Evolutionary conservation across 2,113 vertebrate species (phyloP).

Genomic region (Apus apus): DNA sequence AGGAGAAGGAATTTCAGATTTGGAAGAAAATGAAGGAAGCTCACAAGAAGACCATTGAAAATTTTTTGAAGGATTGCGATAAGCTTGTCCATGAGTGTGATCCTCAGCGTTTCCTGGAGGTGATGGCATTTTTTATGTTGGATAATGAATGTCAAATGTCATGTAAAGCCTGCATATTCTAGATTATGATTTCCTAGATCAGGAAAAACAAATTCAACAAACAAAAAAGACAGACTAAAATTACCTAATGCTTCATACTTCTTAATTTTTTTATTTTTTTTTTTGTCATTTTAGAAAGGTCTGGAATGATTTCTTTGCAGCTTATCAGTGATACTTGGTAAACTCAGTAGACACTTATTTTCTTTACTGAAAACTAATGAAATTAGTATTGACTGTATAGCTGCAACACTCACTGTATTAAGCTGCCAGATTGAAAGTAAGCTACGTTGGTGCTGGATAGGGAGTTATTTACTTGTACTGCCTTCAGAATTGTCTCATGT

Average conservation of each 20-base stretch:
- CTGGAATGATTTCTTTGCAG: not conserved
- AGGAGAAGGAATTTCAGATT: conserved; percentile 59
- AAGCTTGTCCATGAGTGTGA: conserved; percentile 71
- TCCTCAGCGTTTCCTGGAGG: conserved; percentile 72
- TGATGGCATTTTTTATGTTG: conserved; percentile 10
- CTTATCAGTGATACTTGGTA: not conserved
- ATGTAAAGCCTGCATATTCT: not conserved
- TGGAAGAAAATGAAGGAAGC: conserved; percentile 70
- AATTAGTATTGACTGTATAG: not conserved
- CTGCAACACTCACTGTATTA: not conserved
- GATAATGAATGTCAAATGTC: not conserved
- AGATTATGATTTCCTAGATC: not conserved
- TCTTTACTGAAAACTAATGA: not conserved
- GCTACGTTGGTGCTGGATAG: not conserved
- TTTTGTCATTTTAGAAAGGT: not conserved
- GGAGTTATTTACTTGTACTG: not conserved
- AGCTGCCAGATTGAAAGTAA: not conserved
- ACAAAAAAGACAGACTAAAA: not conserved
- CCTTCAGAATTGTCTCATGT: not conserved
- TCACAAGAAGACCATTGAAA: conserved; percentile 66
- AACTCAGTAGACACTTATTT: not conserved
- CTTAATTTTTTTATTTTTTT: not conserved
- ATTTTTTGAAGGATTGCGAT: conserved; percentile 71
- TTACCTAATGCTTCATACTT: not conserved
- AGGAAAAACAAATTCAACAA: not conserved